phyloP scores from a whole-genome alignment of 1,140 invertebrate species.

The Oncopodura yosiiana region DNA sequence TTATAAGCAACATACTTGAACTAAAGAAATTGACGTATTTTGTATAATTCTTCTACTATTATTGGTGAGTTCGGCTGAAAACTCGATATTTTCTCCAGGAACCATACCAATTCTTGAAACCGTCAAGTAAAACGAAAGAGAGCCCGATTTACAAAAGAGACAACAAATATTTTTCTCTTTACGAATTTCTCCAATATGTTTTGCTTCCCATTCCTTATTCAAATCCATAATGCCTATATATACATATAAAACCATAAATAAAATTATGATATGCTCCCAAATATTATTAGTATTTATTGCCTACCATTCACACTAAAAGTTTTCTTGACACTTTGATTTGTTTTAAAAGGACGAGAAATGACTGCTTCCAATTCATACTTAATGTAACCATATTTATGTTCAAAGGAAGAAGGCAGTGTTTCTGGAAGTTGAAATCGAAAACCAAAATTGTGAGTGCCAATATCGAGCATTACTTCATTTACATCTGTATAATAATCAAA shows the following conservation, averaged over 20 bases:
- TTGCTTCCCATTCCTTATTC: constrained; percentile 25
- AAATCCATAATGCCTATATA: constrained; percentile 30
- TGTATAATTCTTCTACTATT: constrained; percentile 4
- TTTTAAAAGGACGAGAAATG: constrained; percentile 23
- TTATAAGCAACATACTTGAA: constrained; percentile 12
- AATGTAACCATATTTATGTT: constrained; percentile 25
- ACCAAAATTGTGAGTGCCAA: constrained; percentile 20
- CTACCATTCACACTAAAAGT: constrained; percentile 29
- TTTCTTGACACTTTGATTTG: constrained; percentile 13
- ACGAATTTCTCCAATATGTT: constrained; percentile 6
- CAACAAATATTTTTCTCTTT: constrained; percentile 19
- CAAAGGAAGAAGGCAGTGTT: constrained; percentile 24
- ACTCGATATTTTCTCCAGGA: constrained; percentile 23
- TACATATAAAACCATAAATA: too few species aligned
- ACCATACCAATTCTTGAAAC: constrained; percentile 21
- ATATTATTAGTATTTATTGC: too few species aligned
- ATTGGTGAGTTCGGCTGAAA: constrained; percentile 16
- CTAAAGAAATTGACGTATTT: constrained; percentile 5
- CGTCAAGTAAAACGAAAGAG: constrained; percentile 23
- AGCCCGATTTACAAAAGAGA: constrained; percentile 19
- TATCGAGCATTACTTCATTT: constrained; percentile 8
- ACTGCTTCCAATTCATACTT: constrained; percentile 29
- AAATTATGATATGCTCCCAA: too few species aligned
- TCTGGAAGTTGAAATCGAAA: constrained; percentile 25
- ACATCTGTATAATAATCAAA: constrained; percentile 12